phyloP scores from a whole-genome alignment of 2,888 invertebrate species.

The Tiliacea citrago region DNA sequence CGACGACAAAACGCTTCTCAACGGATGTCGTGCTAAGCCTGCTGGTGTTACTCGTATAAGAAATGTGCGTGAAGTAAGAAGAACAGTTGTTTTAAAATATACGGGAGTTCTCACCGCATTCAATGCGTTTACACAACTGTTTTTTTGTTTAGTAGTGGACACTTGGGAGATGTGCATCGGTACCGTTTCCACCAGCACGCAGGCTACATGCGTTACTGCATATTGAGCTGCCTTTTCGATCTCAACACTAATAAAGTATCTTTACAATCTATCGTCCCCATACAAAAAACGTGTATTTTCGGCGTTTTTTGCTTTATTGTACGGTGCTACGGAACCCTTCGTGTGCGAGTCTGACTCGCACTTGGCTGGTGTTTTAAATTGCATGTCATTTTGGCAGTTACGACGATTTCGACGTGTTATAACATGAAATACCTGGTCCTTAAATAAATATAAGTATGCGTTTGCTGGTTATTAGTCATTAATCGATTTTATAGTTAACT shows the following conservation, averaged over 20 bases:
- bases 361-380: no score
- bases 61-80: not conserved
- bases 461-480: constrained; percentile 20
- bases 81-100: not conserved
- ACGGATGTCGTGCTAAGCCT: no score
- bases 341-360: no score
- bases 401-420: not conserved
- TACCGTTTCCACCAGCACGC: no score
- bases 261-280: not conserved
- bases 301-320: no score
- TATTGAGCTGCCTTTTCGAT: not conserved
- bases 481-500: not conserved
- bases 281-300: no score
- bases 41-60: no score
- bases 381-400: not conserved
- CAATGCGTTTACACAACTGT: not conserved
- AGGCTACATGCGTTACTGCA: not conserved
- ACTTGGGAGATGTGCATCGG: not conserved
- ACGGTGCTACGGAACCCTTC: no score
- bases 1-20: no score
- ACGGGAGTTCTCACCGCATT: not conserved
- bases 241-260: not conserved
- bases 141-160: not conserved
- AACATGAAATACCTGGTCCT: not conserved
- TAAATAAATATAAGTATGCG: not conserved